A percentile compares a stretch with the other conserved stretches of the same genome.
These are phyloP conservation scores for Cassiopea xamachana DNA, from an alignment of 30 jellyfish, hydroid and myxozoan species.

Conservation along the genomic window DNA sequence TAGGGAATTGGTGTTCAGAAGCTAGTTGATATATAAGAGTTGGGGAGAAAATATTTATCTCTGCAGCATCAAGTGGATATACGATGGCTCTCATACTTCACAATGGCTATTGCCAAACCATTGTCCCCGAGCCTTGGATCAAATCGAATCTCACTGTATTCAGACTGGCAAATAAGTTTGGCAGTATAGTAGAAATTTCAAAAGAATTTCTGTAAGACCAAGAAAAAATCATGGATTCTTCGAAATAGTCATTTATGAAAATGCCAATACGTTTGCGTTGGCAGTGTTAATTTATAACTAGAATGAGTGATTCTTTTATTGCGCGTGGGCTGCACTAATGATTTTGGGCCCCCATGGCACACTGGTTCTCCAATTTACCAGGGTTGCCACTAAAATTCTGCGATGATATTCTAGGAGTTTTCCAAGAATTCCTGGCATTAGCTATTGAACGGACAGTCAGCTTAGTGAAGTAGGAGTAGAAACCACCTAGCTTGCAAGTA, in stretches of 20 bases:
- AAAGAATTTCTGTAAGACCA: not conserved
- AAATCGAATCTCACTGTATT: too few relatives aligned
- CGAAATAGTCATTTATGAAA: not conserved
- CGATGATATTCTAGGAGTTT: too few relatives aligned
- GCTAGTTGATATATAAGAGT: not conserved
- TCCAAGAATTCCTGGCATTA: too few relatives aligned
- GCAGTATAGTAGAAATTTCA: not conserved
- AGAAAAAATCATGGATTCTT: not conserved
- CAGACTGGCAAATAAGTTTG: not conserved
- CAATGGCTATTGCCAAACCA: too few relatives aligned
- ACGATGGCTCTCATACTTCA: not conserved
- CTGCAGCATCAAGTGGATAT: not conserved
- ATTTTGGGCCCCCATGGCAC: too few relatives aligned
- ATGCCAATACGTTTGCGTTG: not conserved
- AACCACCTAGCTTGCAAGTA: too few relatives aligned
- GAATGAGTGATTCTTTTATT: not conserved
- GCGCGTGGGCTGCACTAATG: too few relatives aligned
- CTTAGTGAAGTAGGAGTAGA: too few relatives aligned
- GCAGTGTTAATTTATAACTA: not conserved
- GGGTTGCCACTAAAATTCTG: too few relatives aligned
- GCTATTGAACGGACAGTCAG: too few relatives aligned
- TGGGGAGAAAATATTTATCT: not conserved
- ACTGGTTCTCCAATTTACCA: too few relatives aligned
- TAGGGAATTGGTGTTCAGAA: not conserved
- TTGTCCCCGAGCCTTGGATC: too few relatives aligned